Evolutionary conservation across 2,113 vertebrate species (phyloP).

Genomic region (Peucedramus taeniatus): DNA sequence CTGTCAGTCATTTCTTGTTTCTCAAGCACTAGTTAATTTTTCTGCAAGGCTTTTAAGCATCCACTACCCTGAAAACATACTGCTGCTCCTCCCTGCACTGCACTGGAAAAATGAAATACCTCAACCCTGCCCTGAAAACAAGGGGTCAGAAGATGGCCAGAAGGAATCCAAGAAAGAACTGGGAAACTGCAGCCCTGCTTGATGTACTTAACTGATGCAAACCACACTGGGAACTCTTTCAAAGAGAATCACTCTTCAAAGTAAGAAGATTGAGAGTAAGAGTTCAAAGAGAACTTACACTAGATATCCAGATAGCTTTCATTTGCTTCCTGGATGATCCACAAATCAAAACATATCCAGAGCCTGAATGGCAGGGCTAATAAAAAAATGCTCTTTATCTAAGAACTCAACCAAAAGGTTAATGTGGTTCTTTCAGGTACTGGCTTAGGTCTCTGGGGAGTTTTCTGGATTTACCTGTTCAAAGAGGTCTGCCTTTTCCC

Average conservation of each 20-base stretch:
- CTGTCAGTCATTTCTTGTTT: neutral
- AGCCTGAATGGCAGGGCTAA: neutral
- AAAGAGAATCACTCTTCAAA: neutral
- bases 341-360: neutral
- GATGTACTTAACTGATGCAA: neutral
- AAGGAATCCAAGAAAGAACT: neutral
- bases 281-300: neutral
- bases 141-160: neutral
- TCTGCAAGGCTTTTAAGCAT: neutral
- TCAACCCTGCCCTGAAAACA: neutral
- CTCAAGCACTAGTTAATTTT: neutral
- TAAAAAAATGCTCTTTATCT: neutral
- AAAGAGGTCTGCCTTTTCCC: conserved; percentile 36
- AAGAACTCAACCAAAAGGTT: neutral
- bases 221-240: neutral
- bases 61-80: neutral
- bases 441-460: neutral
- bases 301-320: neutral
- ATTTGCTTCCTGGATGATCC: neutral
- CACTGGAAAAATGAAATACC: neutral
- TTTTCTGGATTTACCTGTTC: conserved; percentile 12
- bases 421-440: neutral
- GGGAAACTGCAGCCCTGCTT: neutral
- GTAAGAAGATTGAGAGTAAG: too few species aligned
- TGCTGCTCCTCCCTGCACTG: neutral